Evolutionary conservation across 2,888 invertebrate genomes (phyloP).

Genomic region (Dicyrtoma fusca): DNA sequence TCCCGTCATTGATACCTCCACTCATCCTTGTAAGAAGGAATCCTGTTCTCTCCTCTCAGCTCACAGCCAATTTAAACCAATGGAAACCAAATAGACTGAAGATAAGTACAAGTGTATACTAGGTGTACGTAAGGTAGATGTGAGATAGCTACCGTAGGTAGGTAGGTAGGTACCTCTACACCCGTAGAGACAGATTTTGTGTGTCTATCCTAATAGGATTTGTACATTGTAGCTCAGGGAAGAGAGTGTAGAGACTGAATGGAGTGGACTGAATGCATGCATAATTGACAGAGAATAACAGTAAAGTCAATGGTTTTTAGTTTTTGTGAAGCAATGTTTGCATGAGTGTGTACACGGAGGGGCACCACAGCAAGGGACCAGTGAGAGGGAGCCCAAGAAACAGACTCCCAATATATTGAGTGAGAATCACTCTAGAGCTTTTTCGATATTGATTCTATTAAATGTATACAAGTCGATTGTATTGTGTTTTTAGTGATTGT

Average conservation of each 20-base stretch:
- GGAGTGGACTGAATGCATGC: conserved; percentile 27
- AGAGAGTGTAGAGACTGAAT: conserved; percentile 39
- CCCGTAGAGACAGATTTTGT: too few relatives aligned
- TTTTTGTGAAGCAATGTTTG: background rate
- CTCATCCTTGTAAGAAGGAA: too few relatives aligned
- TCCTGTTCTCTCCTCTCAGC: too few relatives aligned
- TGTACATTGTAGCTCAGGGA: conserved; percentile 1
- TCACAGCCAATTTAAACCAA: too few relatives aligned
- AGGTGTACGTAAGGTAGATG: too few relatives aligned
- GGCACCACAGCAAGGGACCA: background rate
- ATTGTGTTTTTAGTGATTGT: conserved; percentile 27
- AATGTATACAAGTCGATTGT: conserved; percentile 10
- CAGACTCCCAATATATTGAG: background rate
- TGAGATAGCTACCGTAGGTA: too few relatives aligned
- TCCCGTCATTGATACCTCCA: conserved; percentile 13
- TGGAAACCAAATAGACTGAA: too few relatives aligned
- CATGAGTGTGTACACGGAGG: background rate
- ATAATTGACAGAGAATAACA: conserved; percentile 32
- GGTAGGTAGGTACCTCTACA: too few relatives aligned
- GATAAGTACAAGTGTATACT: too few relatives aligned
- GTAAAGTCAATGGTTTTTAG: background rate
- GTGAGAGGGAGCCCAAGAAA: background rate
- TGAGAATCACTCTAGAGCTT: conserved; percentile 16
- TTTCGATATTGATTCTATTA: conserved; percentile 21
- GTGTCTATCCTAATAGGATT: too few relatives aligned